A percentile compares a stretch with the other conserved stretches of the same genome.
phyloP scores from a whole-genome alignment of 2,888 invertebrate species.

The Melanchra persicariae region DNA sequence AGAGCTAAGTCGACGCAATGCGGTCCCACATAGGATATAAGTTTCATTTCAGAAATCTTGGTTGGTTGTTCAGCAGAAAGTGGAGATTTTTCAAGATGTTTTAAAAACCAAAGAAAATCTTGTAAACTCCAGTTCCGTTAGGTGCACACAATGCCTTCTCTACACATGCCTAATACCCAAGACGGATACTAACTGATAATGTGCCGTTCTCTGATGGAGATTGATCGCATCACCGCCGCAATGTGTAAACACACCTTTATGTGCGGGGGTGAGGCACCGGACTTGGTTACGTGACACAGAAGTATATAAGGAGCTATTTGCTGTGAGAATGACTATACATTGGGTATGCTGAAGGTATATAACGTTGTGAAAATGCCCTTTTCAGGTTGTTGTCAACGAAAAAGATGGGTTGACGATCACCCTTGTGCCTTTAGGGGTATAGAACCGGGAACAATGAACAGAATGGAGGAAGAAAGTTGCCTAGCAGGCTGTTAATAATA shows the following conservation, averaged over 20 bases:
- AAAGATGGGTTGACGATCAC: too few relatives aligned
- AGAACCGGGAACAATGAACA: too few relatives aligned
- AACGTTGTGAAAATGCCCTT: neutral
- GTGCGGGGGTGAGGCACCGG: slow-evolving; percentile 73
- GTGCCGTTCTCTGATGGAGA: slow-evolving; percentile 85
- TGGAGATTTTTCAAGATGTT: too few relatives aligned
- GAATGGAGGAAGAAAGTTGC: too few relatives aligned
- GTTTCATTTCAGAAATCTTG: neutral
- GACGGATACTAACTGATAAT: slow-evolving; percentile 86
- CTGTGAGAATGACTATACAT: neutral
- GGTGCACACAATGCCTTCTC: slow-evolving; percentile 59
- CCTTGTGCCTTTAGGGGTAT: too few relatives aligned
- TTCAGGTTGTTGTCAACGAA: neutral
- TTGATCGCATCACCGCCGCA: slow-evolving; percentile 79
- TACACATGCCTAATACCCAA: slow-evolving; percentile 67
- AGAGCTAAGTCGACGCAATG: neutral
- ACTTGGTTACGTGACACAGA: slow-evolving; percentile 77
- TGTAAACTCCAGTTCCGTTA: too few relatives aligned
- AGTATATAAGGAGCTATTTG: slow-evolving; percentile 27
- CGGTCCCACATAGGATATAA: too few relatives aligned
- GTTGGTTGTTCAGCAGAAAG: too few relatives aligned
- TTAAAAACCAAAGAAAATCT: too few relatives aligned
- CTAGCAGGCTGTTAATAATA: too few relatives aligned
- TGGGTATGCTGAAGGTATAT: neutral
- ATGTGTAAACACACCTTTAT: slow-evolving; percentile 85